phyloP scores from a whole-genome alignment of 2,797 vertebrate genomes.

The Bucorvus abyssinicus region DNA sequence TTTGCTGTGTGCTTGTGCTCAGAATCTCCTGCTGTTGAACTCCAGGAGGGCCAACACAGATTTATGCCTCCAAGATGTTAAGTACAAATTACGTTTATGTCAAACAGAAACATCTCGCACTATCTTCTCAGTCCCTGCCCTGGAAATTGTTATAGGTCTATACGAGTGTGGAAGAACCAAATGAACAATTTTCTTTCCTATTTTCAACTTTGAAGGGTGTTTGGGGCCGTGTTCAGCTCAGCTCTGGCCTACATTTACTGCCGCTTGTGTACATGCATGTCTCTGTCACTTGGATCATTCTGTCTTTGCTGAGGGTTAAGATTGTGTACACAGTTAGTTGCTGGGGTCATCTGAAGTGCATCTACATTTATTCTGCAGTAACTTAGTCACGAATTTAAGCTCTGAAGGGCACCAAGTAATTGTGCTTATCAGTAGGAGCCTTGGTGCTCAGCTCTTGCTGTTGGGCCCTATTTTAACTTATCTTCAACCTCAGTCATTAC shows the following conservation, averaged over 20 bases:
- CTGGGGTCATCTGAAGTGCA: not conserved
- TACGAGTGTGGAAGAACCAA: not conserved
- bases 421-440: not conserved
- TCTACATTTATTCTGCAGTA: not conserved
- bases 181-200: not conserved
- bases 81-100: not conserved
- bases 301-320: not conserved
- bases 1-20: not conserved
- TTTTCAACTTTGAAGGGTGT: not conserved
- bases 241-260: not conserved
- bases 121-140: not conserved
- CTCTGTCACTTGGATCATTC: not conserved
- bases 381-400: not conserved
- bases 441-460: not conserved
- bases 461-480: not conserved
- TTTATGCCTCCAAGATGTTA: not conserved
- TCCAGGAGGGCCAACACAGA: not conserved
- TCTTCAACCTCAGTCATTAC: not conserved
- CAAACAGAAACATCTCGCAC: not conserved
- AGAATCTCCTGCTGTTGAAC: not conserved
- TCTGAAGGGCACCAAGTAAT: conserved; percentile 5
- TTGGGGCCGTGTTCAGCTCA: not conserved
- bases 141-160: not conserved
- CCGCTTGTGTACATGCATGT: not conserved
- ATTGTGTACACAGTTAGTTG: not conserved